phyloP scores from a whole-genome alignment of 1,140 invertebrate species.

The Melipona quadrifasciata region DNA sequence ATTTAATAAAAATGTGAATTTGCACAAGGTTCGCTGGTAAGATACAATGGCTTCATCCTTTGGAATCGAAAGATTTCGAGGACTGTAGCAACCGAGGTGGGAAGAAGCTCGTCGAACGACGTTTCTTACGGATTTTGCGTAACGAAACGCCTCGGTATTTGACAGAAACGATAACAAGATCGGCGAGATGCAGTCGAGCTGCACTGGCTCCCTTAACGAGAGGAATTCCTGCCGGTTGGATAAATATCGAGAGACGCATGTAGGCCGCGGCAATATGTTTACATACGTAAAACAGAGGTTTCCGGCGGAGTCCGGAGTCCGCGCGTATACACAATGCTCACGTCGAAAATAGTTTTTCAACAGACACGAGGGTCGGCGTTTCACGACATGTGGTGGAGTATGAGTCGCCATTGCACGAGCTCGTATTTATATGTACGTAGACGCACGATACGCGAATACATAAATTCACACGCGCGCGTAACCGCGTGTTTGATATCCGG shows the following conservation, averaged over 20 bases:
- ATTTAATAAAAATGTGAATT: background rate
- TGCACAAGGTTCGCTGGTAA: background rate
- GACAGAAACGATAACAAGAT: constrained; percentile 10
- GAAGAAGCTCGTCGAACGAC: background rate
- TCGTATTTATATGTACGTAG: constrained; percentile 34
- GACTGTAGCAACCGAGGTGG: background rate
- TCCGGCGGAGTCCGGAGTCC: constrained; percentile 15
- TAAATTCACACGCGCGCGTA: constrained; percentile 22
- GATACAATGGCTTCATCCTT: background rate
- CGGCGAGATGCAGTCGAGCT: background rate
- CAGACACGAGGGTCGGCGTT: constrained; percentile 46
- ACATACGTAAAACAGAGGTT: constrained; percentile 41
- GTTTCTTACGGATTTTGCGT: background rate
- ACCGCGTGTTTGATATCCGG: constrained; percentile 44
- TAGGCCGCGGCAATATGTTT: constrained; percentile 42
- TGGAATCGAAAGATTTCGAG: background rate
- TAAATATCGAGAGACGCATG: constrained; percentile 30
- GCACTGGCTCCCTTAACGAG: constrained; percentile 16
- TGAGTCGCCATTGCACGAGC: constrained; percentile 32
- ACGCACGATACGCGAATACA: constrained; percentile 19
- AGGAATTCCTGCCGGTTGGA: constrained; percentile 27
- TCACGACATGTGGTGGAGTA: constrained; percentile 40
- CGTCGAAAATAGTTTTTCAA: constrained; percentile 72
- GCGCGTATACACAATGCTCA: constrained; percentile 54
- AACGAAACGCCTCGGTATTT: background rate